Evolutionary conservation across 2,888 invertebrate species (phyloP).

Genomic region (Orchesella flavescens): DNA sequence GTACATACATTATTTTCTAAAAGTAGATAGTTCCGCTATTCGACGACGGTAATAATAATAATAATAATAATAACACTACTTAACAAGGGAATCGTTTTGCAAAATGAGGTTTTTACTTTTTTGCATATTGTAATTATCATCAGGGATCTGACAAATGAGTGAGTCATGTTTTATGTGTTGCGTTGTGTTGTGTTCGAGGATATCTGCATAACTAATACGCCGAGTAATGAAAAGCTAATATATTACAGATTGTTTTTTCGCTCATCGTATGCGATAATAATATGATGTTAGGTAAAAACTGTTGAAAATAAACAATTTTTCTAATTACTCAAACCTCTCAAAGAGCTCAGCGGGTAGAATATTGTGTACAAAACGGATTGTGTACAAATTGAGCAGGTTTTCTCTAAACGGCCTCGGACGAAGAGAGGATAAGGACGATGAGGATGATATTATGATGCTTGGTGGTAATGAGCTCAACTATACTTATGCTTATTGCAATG

Average conservation of each 20-base stretch:
- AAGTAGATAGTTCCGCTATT: neutral
- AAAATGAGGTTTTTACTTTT: neutral
- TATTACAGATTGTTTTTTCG: too few species aligned
- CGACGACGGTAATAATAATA: neutral
- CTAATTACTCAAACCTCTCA: neutral
- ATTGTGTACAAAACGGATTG: too few species aligned
- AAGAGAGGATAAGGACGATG: neutral
- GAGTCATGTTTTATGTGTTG: neutral
- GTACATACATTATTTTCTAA: neutral
- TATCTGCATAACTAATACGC: neutral
- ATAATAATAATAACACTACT: too few species aligned
- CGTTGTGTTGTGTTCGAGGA: neutral
- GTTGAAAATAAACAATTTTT: neutral
- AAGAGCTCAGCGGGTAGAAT: neutral
- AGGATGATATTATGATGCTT: neutral
- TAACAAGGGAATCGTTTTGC: constrained; percentile 33
- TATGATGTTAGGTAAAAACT: too few species aligned
- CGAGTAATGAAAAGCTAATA: neutral
- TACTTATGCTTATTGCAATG: too few species aligned
- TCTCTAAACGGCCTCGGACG: neutral
- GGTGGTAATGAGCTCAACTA: constrained; percentile 1
- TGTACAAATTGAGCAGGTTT: constrained; percentile 15
- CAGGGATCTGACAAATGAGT: neutral
- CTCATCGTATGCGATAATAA: too few species aligned
- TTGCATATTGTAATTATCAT: neutral